A percentile compares a stretch with the other conserved stretches of the same genome.
These are phyloP conservation scores for Caenorhabditis plicata DNA, from an alignment of 2,888 invertebrate species.

Conservation along the genomic window DNA sequence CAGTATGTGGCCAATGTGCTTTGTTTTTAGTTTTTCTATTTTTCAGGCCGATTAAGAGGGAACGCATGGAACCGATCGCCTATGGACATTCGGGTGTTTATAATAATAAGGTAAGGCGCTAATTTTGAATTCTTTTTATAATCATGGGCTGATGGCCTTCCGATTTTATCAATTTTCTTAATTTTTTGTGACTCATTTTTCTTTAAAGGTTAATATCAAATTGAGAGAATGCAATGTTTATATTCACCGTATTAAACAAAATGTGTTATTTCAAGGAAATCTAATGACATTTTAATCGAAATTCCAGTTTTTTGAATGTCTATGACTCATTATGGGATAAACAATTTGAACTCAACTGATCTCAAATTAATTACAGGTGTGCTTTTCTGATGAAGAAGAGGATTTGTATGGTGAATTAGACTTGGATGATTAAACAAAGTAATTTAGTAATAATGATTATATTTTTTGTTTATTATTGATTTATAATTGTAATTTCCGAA, in stretches of 20 bases:
- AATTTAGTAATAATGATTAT: slow-evolving; percentile 6
- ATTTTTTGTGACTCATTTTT: no score
- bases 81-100: slow-evolving; percentile 12
- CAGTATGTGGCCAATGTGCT: slow-evolving; percentile 4
- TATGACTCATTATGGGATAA: no score
- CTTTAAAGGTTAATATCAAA: no score
- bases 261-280: no score
- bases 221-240: no score
- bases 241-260: no score
- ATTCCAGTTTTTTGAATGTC: neutral
- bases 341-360: no score
- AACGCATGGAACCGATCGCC: neutral
- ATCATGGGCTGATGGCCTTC: no score
- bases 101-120: slow-evolving; percentile 5
- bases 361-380: slow-evolving; percentile 31
- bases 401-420: slow-evolving; percentile 29
- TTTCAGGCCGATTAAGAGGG: slow-evolving; percentile 21
- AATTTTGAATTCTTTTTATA: no score
- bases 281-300: neutral
- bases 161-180: no score
- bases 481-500: neutral
- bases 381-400: slow-evolving; percentile 55
- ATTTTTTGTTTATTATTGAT: slow-evolving; percentile 1
- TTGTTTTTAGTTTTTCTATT: neutral
- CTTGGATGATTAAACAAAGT: slow-evolving; percentile 15